Evolutionary conservation across 53 echinoderm and acorn worm species (phyloP), one percentile per base, ranked within the genome.

Genomic region (Astropecten irregularis): DNA sequence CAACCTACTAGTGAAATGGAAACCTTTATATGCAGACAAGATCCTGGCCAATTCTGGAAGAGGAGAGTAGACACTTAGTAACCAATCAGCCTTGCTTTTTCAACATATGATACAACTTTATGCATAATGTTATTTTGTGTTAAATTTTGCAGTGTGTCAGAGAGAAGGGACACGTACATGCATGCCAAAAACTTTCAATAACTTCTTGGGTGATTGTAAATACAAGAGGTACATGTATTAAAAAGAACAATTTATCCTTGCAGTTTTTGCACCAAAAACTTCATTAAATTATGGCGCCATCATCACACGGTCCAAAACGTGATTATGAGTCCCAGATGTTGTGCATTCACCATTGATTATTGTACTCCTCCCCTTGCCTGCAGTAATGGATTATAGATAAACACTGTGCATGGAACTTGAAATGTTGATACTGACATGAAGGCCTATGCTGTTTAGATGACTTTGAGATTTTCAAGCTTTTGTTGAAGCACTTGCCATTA

Each of bases 1-100:
- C 57, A 82, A 60, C 21, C 57, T 82, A 30, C 82, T 82, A 5
- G 49, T 66, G 5, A 82, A 82, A 42, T 82, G 82, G 82, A 66
- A 66, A 39, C 22, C 82, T 1, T 82, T 38, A 65, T 82, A 49
- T 49, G 50, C 50, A 15, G 14, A 10, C 10, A 72, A 72, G 52
- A 28, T 72, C 20, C 23, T 72, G 27, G 19, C 20, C 19, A 49
- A 33, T 21, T 6, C 16, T 49, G 49, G 51, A 51, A 49, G 3
- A 11, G 14, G 10, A 4, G 11, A 67, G 40, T 67, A 67, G 21
- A 22, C n/a, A 26, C 10, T 16, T 1, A 11, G 19, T 58, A 4
- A 21, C 15, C 25, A 20, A 20, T n/a, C 19, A n/a, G 19, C 20
- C 9, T 22, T 21, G 9, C 21, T 58, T 23, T 58, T n/a, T 10